These are phyloP conservation scores for Dryadula phaetusa DNA, from an alignment of 2,888 invertebrate genomes.

Conservation along the genomic window DNA sequence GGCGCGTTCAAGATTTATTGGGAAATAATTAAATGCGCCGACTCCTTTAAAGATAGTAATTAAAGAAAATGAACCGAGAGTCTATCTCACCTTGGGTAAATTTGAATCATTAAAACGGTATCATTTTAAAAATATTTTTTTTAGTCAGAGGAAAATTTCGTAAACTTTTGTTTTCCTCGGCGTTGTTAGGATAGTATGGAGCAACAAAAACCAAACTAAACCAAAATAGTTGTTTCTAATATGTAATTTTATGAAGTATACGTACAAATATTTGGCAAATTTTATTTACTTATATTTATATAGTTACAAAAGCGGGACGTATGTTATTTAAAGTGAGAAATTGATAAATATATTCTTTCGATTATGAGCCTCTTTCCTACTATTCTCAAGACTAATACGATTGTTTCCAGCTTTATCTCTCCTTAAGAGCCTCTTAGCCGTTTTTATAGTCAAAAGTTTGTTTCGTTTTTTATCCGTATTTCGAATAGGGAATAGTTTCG, in stretches of 20 bases:
- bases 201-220: too few relatives aligned
- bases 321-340: slow-evolving; percentile 35
- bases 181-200: too few relatives aligned
- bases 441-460: slow-evolving; percentile 71
- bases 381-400: slow-evolving; percentile 60
- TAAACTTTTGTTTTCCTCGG: background rate
- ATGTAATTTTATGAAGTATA: too few relatives aligned
- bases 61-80: slow-evolving; percentile 59
- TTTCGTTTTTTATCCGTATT: slow-evolving; percentile 55
- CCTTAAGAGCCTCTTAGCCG: slow-evolving; percentile 64
- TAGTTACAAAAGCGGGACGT: background rate
- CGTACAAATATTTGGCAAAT: too few relatives aligned
- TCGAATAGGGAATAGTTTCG: slow-evolving; percentile 62
- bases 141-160: background rate
- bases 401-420: slow-evolving; percentile 61
- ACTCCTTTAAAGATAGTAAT: slow-evolving; percentile 68
- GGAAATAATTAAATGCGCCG: slow-evolving; percentile 75
- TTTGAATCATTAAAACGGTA: background rate
- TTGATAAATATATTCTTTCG: slow-evolving; percentile 59
- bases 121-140: background rate
- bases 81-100: slow-evolving; percentile 25
- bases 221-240: too few relatives aligned
- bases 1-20: slow-evolving; percentile 77
- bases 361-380: slow-evolving; percentile 62
- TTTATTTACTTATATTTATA: too few relatives aligned